Evolutionary conservation across 1,140 invertebrate genomes (phyloP).

Genomic region (Penaeus japonicus): DNA sequence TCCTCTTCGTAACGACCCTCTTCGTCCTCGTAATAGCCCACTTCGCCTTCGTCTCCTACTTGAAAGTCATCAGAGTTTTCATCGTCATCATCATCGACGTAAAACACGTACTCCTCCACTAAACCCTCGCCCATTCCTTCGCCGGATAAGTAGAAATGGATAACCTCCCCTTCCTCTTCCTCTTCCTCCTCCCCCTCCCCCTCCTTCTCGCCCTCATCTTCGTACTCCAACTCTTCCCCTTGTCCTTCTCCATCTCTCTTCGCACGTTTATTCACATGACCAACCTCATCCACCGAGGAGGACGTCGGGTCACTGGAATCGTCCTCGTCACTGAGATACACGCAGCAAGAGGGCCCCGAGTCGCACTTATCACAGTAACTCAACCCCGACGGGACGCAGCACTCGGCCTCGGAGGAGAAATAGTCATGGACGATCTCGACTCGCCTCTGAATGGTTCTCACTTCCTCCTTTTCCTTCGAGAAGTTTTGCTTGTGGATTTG

Average conservation of each 20-base stretch:
- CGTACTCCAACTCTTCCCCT: too few relatives aligned
- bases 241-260: too few relatives aligned
- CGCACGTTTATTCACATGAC: background rate
- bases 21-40: background rate
- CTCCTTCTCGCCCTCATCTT: too few relatives aligned
- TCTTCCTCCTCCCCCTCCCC: too few relatives aligned
- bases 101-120: constrained; percentile 23
- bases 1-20: background rate
- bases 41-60: background rate
- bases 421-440: background rate
- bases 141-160: too few relatives aligned
- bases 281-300: background rate
- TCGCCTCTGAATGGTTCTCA: background rate
- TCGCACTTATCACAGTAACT: constrained; percentile 7
- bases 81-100: constrained; percentile 18
- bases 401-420: background rate
- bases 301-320: background rate
- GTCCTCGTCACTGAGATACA: background rate
- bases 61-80: background rate
- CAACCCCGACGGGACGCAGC: background rate
- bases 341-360: constrained; percentile 12
- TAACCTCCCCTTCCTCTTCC: too few relatives aligned
- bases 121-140: background rate
- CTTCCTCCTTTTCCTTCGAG: background rate
- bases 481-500: background rate